Conservation (phyloP, 2,888 invertebrate genomes). For the Synergus itoensis region DNA sequence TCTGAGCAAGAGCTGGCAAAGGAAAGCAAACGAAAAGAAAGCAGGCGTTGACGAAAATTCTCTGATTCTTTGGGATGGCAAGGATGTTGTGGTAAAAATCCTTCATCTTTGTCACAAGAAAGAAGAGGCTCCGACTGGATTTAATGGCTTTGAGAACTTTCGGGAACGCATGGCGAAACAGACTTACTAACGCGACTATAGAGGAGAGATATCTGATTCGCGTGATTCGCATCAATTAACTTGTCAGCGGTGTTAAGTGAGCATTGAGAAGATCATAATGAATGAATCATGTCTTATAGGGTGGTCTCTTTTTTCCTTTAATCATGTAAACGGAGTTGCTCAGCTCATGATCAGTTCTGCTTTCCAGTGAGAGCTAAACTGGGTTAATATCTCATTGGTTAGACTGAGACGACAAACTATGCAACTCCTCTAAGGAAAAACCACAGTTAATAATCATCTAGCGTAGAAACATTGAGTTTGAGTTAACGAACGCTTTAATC, state of each 20-base stretch:
- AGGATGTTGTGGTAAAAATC: constrained; percentile 1
- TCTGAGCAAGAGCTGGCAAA: constrained; percentile 67
- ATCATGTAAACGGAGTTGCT: constrained; percentile 3
- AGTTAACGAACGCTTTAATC: constrained; percentile 77
- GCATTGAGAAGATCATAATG: neutral
- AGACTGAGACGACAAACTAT: constrained; percentile 66
- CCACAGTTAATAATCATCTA: constrained; percentile 68
- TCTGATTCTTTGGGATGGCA: constrained; percentile 16
- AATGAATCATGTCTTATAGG: neutral
- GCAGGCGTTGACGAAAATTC: constrained; percentile 30
- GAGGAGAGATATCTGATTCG: neutral
- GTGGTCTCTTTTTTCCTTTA: neutral
- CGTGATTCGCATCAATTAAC: neutral
- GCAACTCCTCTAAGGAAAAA: constrained; percentile 65
- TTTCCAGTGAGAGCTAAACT: constrained; percentile 59
- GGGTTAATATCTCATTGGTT: constrained; percentile 57
- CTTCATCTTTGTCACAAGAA: constrained; percentile 37
- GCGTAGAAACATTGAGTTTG: constrained; percentile 74
- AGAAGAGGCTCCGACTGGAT: neutral
- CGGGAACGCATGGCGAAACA: neutral
- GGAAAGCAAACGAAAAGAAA: constrained; percentile 53
- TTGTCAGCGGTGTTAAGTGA: neutral
- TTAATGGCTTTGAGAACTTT: constrained; percentile 8
- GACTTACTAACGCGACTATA: neutral
- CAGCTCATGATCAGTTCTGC: constrained; percentile 64